Evolutionary conservation across 2,888 invertebrate genomes (phyloP).

Genomic region (Polyommatus icarus): DNA sequence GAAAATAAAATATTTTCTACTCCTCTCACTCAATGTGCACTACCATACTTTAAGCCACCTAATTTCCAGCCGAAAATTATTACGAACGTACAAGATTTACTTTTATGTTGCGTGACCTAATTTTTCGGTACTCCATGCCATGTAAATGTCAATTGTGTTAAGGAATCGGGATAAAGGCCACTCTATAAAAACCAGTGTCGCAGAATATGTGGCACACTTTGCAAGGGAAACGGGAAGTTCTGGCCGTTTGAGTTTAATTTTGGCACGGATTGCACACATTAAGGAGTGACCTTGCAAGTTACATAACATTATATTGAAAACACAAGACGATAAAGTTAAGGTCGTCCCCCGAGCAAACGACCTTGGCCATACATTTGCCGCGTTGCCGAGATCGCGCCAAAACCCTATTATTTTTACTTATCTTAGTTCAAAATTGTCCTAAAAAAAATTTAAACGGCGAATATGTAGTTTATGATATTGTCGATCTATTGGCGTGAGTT

Average conservation of each 20-base stretch:
- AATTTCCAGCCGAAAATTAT: not conserved
- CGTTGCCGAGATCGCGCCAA: no score
- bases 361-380: no score
- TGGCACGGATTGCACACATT: not conserved
- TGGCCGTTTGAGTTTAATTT: slow-evolving; percentile 19
- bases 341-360: no score
- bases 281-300: slow-evolving; percentile 1
- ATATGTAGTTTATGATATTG: no score
- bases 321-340: not conserved
- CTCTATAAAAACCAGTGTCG: slow-evolving; percentile 8
- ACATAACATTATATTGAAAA: not conserved
- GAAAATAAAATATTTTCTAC: no score
- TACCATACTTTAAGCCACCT: not conserved
- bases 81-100: not conserved
- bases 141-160: slow-evolving; percentile 3
- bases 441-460: no score
- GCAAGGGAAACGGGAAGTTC: not conserved
- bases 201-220: slow-evolving; percentile 20
- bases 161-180: slow-evolving; percentile 19
- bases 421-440: no score
- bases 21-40: no score
- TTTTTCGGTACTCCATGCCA: slow-evolving; percentile 1
- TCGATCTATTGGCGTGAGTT: no score
- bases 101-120: not conserved
- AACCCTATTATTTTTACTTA: no score